Evolutionary conservation across 2,888 invertebrate genomes (phyloP).

Genomic region (Lypha dubia): DNA sequence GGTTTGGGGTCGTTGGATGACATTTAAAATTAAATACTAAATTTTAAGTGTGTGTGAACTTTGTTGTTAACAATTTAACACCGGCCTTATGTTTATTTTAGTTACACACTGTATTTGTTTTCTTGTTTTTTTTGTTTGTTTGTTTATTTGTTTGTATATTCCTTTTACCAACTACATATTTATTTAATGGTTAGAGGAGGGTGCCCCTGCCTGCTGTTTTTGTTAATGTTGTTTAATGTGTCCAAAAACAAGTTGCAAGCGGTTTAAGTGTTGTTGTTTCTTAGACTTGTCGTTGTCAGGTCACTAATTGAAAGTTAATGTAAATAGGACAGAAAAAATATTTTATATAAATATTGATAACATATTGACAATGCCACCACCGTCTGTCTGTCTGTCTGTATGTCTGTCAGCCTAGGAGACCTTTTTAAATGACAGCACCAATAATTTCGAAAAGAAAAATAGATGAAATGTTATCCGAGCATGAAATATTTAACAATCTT

Average conservation of each 20-base stretch:
- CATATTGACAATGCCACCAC: slow-evolving; percentile 47
- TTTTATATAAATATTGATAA: slow-evolving; percentile 37
- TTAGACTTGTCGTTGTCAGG: slow-evolving; percentile 52
- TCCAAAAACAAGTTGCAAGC: slow-evolving; percentile 60
- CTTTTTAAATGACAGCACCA: slow-evolving; percentile 9
- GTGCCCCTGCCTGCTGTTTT: slow-evolving; percentile 32
- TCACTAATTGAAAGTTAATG: slow-evolving; percentile 66
- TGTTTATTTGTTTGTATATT: slow-evolving; percentile 68
- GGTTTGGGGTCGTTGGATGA: slow-evolving; percentile 26
- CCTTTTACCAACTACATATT: slow-evolving; percentile 18
- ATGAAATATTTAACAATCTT: slow-evolving; percentile 13
- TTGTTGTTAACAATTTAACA: slow-evolving; percentile 47
- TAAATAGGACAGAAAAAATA: slow-evolving; percentile 43
- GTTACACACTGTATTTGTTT: no score
- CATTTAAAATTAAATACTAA: slow-evolving; percentile 33
- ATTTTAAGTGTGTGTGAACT: slow-evolving; percentile 38
- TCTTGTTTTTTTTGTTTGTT: slow-evolving; percentile 14
- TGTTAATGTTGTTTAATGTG: slow-evolving; percentile 46
- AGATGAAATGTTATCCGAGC: slow-evolving; percentile 37
- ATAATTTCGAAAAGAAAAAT: not conserved
- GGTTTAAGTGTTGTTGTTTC: slow-evolving; percentile 49
- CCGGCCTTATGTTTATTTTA: slow-evolving; percentile 40
- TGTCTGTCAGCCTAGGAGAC: slow-evolving; percentile 20
- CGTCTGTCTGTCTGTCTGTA: no score
- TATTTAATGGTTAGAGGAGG: slow-evolving; percentile 56